Conservation (phyloP, 2,888 invertebrate genomes). For the Nasonia oneida region DNA sequence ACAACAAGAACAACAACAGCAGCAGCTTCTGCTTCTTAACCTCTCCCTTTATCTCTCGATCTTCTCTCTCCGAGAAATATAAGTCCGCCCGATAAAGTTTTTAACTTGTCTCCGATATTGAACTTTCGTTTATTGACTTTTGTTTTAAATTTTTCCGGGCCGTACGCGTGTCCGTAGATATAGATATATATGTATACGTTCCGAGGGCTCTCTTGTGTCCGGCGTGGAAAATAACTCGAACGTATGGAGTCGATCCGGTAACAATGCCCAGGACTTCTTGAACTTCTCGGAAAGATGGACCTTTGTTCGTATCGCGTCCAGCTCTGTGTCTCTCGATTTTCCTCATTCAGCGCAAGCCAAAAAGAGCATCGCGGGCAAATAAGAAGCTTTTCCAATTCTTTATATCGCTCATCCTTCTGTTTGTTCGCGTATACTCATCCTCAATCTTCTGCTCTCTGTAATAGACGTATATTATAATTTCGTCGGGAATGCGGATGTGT, state of each 20-base stretch:
- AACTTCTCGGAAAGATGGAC: slow-evolving; percentile 10
- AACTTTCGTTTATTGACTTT: slow-evolving; percentile 56
- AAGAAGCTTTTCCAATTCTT: slow-evolving; percentile 9
- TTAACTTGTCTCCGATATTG: slow-evolving; percentile 53
- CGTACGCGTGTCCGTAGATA: not conserved
- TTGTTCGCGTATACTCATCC: not conserved
- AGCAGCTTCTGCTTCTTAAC: not conserved
- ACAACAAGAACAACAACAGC: slow-evolving; percentile 15
- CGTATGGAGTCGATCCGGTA: not conserved
- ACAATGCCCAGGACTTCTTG: slow-evolving; percentile 36
- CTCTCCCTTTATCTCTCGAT: not conserved
- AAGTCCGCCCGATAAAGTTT: slow-evolving; percentile 39
- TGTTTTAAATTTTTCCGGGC: slow-evolving; percentile 43
- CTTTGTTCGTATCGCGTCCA: not conserved
- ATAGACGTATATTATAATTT: not conserved
- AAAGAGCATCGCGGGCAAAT: not conserved
- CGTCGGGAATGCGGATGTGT: not conserved
- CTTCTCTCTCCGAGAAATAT: not conserved
- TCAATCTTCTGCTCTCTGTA: not conserved
- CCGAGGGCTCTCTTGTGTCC: not conserved
- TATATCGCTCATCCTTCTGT: not conserved
- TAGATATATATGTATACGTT: no score
- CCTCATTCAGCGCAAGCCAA: slow-evolving; percentile 1
- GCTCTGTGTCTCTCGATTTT: slow-evolving; percentile 4
- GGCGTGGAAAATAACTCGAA: not conserved